Evolutionary conservation across 2,797 vertebrate genomes (phyloP).

Genomic region (Bryconaethiops microstoma): DNA sequence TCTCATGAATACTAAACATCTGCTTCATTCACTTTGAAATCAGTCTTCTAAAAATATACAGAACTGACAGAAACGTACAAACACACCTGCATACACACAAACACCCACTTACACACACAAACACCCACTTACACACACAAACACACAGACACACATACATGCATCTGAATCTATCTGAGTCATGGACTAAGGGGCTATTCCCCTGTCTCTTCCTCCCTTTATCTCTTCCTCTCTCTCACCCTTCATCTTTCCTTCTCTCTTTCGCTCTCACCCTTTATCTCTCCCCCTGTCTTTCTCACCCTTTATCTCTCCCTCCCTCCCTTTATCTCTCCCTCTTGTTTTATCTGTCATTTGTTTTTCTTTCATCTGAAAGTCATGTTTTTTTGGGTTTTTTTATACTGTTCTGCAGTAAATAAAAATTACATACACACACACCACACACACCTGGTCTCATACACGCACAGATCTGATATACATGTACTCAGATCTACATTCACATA

Average conservation of each 20-base stretch:
- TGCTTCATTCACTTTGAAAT: background rate
- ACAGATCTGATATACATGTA: too few species aligned
- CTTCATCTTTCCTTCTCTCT: background rate
- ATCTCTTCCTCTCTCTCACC: background rate
- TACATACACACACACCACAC: background rate
- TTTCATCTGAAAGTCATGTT: too few species aligned
- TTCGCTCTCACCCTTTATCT: background rate
- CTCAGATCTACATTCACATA: too few species aligned
- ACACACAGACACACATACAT: background rate
- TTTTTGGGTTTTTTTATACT: too few species aligned
- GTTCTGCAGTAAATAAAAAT: too few species aligned
- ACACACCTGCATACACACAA: slow-evolving; percentile 8
- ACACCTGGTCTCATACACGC: too few species aligned
- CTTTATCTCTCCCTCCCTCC: too few species aligned
- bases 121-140: slow-evolving; percentile 18
- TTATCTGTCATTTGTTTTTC: too few species aligned
- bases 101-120: background rate
- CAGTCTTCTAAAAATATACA: background rate
- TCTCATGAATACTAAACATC: slow-evolving; percentile 20
- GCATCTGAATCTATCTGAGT: background rate
- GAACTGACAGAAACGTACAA: background rate
- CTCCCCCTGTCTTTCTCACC: background rate
- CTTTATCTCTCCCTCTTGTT: too few species aligned
- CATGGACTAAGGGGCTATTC: background rate
- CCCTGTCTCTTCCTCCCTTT: background rate